Evolutionary conservation across 2,113 vertebrate genomes (phyloP).

Genomic region (Todiramphus chloris): DNA sequence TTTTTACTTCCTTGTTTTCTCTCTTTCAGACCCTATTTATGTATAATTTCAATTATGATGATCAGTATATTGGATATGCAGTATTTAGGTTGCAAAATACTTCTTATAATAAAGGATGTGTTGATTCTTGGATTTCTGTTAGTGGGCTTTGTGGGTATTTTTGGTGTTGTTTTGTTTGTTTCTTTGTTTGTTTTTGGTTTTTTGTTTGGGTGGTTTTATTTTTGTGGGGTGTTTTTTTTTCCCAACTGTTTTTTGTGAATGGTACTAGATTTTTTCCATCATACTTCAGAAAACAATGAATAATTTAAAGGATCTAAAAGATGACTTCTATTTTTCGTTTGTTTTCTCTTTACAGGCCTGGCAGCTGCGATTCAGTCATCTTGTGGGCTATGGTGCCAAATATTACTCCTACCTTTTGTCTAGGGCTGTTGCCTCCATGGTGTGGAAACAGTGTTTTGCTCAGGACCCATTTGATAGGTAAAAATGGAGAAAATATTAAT

Average conservation of each 20-base stretch:
- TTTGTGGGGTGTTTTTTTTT: too few species aligned
- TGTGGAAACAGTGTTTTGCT: conserved; percentile 95
- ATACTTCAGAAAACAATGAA: background rate
- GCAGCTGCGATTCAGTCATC: conserved; percentile 97
- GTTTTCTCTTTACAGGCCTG: conserved; percentile 83
- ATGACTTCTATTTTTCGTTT: background rate
- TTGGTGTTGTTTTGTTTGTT: background rate
- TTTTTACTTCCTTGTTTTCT: background rate
- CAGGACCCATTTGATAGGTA: conserved; percentile 94
- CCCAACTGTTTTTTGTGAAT: background rate
- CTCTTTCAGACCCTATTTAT: background rate
- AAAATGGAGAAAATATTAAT: background rate
- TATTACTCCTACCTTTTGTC: conserved; percentile 99
- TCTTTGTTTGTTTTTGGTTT: too few species aligned
- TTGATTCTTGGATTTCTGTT: background rate
- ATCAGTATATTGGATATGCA: background rate
- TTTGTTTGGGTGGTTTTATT: too few species aligned
- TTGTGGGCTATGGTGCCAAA: conserved; percentile 95
- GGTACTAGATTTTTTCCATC: background rate
- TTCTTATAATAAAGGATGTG: background rate
- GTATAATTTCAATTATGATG: background rate
- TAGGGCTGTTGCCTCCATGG: conserved; percentile 95
- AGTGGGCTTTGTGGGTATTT: background rate
- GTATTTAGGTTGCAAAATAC: background rate
- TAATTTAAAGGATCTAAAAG: background rate